A percentile compares a stretch with the other conserved stretches of the same genome.
These are phyloP conservation scores for Aelia acuminata DNA, from an alignment of 2,888 invertebrate genomes.

Conservation along the genomic window DNA sequence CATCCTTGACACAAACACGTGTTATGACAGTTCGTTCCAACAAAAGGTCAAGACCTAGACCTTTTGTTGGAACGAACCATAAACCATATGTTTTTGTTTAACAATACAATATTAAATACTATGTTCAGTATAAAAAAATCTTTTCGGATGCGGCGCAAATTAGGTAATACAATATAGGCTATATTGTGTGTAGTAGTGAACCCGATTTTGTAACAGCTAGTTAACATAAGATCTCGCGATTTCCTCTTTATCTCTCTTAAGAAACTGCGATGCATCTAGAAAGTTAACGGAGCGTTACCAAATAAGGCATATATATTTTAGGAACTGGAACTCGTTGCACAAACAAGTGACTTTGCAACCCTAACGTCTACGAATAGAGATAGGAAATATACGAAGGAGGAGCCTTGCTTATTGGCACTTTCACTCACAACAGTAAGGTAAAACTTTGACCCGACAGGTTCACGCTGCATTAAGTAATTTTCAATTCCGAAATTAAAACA, in stretches of 20 bases:
- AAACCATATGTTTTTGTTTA: no score
- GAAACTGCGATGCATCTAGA: conserved; percentile 23
- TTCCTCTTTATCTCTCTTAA: background rate
- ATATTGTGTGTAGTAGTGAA: background rate
- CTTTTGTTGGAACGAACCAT: no score
- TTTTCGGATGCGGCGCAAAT: no score
- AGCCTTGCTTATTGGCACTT: background rate
- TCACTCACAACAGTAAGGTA: background rate
- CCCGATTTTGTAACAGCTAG: background rate
- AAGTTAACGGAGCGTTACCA: background rate
- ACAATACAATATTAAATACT: no score
- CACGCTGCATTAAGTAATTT: conserved; percentile 12
- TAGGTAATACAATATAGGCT: no score
- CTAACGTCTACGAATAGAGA: background rate
- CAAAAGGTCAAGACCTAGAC: no score
- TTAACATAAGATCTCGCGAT: background rate
- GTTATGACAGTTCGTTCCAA: no score
- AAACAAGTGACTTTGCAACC: background rate
- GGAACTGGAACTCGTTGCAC: conserved; percentile 1
- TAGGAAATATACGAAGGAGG: no score
- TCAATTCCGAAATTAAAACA: conserved; percentile 20
- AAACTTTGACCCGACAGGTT: conserved; percentile 23
- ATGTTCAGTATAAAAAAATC: no score
- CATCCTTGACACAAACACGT: no score
- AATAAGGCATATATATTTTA: conserved; percentile 36